Evolutionary conservation across 1,140 invertebrate species (phyloP).

Genomic region (Brachionus plicatilis): DNA sequence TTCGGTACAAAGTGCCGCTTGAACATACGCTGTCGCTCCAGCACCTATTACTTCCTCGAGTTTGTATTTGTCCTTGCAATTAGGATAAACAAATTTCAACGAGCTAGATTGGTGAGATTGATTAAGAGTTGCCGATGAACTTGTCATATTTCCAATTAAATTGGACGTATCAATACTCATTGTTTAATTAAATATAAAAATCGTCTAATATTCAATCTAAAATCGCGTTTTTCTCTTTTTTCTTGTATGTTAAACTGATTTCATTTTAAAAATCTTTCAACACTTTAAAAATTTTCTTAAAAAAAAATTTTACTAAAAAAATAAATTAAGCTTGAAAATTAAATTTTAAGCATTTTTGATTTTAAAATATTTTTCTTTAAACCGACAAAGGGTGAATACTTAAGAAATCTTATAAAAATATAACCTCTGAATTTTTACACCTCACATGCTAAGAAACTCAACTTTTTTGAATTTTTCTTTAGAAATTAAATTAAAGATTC

Average conservation of each 20-base stretch:
- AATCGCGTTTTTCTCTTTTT: not conserved
- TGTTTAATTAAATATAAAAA: not conserved
- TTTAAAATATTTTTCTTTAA: not conserved
- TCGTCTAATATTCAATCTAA: not conserved
- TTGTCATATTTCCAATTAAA: not conserved
- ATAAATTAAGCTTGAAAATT: not conserved
- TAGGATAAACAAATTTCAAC: conserved; percentile 67
- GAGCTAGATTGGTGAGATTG: not conserved
- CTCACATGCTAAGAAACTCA: too few species aligned
- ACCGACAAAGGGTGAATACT: too few species aligned
- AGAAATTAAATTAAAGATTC: too few species aligned
- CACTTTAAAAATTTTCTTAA: not conserved
- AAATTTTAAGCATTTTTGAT: not conserved
- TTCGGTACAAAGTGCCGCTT: conserved; percentile 84
- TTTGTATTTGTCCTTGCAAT: conserved; percentile 86
- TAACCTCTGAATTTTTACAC: too few species aligned
- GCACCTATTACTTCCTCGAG: conserved; percentile 84
- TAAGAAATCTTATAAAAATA: too few species aligned
- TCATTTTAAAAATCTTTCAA: not conserved
- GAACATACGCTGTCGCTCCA: conserved; percentile 91
- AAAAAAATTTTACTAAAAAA: not conserved
- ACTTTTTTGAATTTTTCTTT: too few species aligned
- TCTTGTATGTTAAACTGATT: not conserved
- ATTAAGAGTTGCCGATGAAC: not conserved
- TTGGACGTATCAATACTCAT: not conserved